These are phyloP conservation scores for Drosophila repleta DNA, from an alignment of 1,140 invertebrate genomes.

Conservation along the genomic window DNA sequence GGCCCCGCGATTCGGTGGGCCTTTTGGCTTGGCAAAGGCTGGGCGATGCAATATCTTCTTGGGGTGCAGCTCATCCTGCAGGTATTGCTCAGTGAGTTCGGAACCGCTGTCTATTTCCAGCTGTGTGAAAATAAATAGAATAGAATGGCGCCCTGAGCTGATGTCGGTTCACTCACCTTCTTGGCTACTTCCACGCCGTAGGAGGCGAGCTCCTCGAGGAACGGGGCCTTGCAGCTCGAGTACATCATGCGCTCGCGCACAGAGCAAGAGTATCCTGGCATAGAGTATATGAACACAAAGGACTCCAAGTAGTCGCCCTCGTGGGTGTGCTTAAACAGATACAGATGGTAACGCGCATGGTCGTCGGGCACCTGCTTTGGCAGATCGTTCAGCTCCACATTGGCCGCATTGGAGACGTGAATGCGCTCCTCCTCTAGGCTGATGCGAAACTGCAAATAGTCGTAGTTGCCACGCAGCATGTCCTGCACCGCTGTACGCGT, in stretches of 20 bases:
- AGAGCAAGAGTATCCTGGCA: conserved; percentile 96
- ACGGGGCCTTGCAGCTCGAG: conserved; percentile 96
- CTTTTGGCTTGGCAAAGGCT: conserved; percentile 97
- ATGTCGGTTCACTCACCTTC: conserved; percentile 87
- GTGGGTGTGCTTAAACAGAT: conserved; percentile 95
- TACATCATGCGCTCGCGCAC: conserved; percentile 99
- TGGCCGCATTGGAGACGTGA: conserved; percentile 87
- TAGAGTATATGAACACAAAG: conserved; percentile 98
- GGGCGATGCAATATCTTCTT: conserved; percentile 94
- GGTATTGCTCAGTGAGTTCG: conserved; percentile 94
- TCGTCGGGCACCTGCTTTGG: conserved; percentile 92
- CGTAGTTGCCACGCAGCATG: conserved; percentile 87
- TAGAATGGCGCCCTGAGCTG: background rate
- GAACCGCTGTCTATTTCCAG: conserved; percentile 95
- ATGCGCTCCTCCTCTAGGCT: conserved; percentile 84
- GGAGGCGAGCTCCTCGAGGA: conserved; percentile 91
- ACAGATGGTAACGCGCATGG: conserved; percentile 95
- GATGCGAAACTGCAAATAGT: conserved; percentile 92
- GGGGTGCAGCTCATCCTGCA: conserved; percentile 97
- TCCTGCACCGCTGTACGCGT: conserved; percentile 90
- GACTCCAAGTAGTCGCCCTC: conserved; percentile 95
- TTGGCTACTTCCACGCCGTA: conserved; percentile 91
- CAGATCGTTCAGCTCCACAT: conserved; percentile 87
- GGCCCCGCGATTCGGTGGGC: conserved; percentile 95
- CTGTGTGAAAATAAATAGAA: conserved; percentile 84